Conservation (phyloP, 2,888 invertebrate species). For the Homarus gammarus region DNA sequence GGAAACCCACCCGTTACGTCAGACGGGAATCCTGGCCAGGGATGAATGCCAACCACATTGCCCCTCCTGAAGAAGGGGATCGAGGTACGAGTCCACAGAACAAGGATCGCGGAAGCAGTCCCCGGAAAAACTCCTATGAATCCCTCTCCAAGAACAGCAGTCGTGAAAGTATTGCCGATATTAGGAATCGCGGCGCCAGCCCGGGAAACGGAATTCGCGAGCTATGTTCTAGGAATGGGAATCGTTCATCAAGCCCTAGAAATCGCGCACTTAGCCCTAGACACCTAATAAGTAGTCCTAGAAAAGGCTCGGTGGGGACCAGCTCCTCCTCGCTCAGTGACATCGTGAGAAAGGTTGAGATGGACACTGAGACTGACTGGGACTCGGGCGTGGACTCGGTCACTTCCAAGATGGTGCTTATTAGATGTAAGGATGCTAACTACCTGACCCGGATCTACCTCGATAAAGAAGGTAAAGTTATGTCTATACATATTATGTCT, state of each 20-base stretch:
- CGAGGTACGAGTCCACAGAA: constrained; percentile 2
- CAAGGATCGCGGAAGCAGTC: background rate
- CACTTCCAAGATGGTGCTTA: constrained; percentile 74
- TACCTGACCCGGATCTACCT: constrained; percentile 73
- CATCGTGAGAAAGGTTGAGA: background rate
- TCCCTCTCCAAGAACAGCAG: constrained; percentile 34
- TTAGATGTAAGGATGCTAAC: constrained; percentile 73
- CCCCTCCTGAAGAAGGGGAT: background rate
- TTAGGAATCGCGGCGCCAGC: constrained; percentile 17
- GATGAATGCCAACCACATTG: constrained; percentile 21
- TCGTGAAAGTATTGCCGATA: constrained; percentile 2
- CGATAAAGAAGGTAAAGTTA: constrained; percentile 66
- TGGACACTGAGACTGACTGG: constrained; percentile 52
- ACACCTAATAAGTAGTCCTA: background rate
- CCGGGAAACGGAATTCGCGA: background rate
- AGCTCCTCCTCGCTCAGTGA: constrained; percentile 13
- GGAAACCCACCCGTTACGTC: constrained; percentile 26
- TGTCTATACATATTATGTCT: too few relatives aligned
- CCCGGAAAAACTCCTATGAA: background rate
- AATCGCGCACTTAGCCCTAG: constrained; percentile 29
- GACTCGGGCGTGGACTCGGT: constrained; percentile 73
- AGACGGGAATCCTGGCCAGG: constrained; percentile 51
- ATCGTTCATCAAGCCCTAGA: constrained; percentile 28
- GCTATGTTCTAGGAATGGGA: background rate
- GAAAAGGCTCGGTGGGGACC: constrained; percentile 29